A percentile compares a stretch with the other conserved stretches of the same genome.
These are phyloP conservation scores for Micromys minutus DNA, from an alignment of 2,113 vertebrate species.

Conservation along the genomic window DNA sequence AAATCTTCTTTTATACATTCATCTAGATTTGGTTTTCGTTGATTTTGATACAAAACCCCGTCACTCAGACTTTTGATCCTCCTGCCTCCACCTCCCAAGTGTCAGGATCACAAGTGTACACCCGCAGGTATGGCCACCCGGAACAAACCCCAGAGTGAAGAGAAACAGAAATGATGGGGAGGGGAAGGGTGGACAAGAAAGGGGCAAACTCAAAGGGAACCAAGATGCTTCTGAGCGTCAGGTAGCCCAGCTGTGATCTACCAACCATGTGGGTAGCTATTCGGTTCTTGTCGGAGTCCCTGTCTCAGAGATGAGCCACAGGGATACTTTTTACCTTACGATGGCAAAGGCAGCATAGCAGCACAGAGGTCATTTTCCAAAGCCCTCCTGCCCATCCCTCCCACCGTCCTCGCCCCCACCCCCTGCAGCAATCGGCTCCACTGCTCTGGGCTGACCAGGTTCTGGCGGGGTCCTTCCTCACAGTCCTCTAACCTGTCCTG, in stretches of 20 bases:
- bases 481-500: not conserved
- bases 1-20: not conserved
- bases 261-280: not conserved
- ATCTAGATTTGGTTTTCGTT: not conserved
- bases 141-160: not conserved
- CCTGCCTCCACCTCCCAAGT: not conserved
- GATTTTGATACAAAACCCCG: not conserved
- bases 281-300: not conserved
- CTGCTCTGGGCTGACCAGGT: not conserved
- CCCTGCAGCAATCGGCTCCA: not conserved
- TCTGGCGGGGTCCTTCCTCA: not conserved
- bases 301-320: not conserved
- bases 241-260: no score
- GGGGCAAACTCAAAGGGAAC: not conserved
- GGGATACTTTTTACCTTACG: not conserved
- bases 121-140: not conserved
- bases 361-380: not conserved
- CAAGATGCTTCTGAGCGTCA: no score
- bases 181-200: not conserved
- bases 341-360: not conserved
- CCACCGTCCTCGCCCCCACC: not conserved
- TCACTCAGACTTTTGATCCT: not conserved
- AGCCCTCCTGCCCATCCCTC: not conserved
- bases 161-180: not conserved
- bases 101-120: not conserved